Conservation (phyloP, 2,888 invertebrate species). For the Luffia ferchaultella region DNA sequence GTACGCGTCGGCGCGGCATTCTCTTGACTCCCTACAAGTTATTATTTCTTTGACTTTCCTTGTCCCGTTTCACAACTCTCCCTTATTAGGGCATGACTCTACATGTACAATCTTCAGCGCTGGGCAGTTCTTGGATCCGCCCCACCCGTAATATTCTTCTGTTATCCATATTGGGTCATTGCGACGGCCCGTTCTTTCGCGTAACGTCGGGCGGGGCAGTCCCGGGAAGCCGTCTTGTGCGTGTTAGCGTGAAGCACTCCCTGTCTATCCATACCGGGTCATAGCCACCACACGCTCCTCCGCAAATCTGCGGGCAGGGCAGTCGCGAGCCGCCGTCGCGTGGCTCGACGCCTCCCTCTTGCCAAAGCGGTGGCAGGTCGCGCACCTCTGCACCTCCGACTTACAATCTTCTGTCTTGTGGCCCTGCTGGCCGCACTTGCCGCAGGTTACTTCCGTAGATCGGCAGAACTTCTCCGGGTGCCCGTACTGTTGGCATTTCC, state of each 20-base stretch:
- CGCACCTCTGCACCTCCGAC: neutral
- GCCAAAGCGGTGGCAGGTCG: neutral
- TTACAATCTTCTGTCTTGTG: neutral
- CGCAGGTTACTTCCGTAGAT: neutral
- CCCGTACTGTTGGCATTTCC: constrained; percentile 23
- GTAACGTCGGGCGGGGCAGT: constrained; percentile 7
- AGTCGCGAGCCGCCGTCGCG: constrained; percentile 1
- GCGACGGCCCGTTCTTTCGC: constrained; percentile 11
- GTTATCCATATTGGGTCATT: constrained; percentile 10
- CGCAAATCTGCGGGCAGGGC: constrained; percentile 14
- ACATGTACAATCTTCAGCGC: neutral
- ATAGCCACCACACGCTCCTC: constrained; percentile 7
- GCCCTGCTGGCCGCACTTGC: neutral
- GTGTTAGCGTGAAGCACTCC: neutral
- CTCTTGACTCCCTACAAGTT: neutral
- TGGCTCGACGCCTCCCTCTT: neutral
- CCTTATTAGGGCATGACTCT: neutral
- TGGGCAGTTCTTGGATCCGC: constrained; percentile 3
- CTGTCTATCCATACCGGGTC: constrained; percentile 10
- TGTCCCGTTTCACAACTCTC: neutral
- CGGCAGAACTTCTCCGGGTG: constrained; percentile 17
- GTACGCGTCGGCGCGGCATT: too few relatives aligned
- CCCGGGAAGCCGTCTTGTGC: constrained; percentile 12
- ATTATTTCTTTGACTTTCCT: neutral
- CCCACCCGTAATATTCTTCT: neutral